Percentiles rank a stretch among this genome's conserved stretches.
Evolutionary conservation across 1,140 invertebrate genomes (phyloP).

Genomic region (Drosophila takahashii): DNA sequence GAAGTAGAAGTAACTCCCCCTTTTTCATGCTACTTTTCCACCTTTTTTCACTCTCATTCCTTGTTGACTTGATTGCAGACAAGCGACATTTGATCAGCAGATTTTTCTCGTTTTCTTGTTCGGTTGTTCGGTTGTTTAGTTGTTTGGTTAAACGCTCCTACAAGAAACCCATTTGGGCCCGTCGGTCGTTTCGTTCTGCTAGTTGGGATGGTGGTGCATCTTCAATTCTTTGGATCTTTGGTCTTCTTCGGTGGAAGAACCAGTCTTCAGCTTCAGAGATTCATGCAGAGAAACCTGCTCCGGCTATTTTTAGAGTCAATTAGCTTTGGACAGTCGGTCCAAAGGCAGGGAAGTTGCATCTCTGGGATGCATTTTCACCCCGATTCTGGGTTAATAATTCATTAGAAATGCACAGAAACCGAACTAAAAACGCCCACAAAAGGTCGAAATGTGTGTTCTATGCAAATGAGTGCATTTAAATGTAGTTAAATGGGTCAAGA

Average conservation of each 20-base stretch:
- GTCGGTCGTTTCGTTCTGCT: constrained; percentile 13
- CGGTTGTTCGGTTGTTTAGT: constrained; percentile 38
- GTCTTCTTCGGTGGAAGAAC: constrained; percentile 45
- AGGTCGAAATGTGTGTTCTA: constrained; percentile 24
- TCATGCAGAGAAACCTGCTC: constrained; percentile 57
- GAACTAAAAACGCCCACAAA: constrained; percentile 23
- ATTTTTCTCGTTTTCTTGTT: constrained; percentile 56
- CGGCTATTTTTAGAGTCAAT: constrained; percentile 79
- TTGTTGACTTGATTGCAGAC: constrained; percentile 11
- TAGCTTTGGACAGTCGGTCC: constrained; percentile 47
- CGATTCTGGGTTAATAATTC: constrained; percentile 66
- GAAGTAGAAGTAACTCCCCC: not conserved
- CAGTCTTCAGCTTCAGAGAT: not conserved
- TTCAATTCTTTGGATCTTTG: constrained; percentile 25
- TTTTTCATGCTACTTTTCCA: not conserved
- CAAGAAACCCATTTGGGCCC: constrained; percentile 49
- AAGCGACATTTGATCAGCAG: constrained; percentile 57
- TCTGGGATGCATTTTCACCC: constrained; percentile 62
- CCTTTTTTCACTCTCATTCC: constrained; percentile 72
- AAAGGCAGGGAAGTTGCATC: constrained; percentile 18
- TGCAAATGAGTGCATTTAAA: constrained; percentile 64
- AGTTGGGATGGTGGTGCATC: constrained; percentile 10
- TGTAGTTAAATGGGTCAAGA: constrained; percentile 75
- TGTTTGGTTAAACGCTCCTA: constrained; percentile 41
- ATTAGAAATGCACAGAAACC: constrained; percentile 63